A percentile compares a stretch with the other conserved stretches of the same genome.
These are phyloP conservation scores for Sarcophilus harrisii DNA, from an alignment of 2,797 vertebrate species.

Conservation along the genomic window DNA sequence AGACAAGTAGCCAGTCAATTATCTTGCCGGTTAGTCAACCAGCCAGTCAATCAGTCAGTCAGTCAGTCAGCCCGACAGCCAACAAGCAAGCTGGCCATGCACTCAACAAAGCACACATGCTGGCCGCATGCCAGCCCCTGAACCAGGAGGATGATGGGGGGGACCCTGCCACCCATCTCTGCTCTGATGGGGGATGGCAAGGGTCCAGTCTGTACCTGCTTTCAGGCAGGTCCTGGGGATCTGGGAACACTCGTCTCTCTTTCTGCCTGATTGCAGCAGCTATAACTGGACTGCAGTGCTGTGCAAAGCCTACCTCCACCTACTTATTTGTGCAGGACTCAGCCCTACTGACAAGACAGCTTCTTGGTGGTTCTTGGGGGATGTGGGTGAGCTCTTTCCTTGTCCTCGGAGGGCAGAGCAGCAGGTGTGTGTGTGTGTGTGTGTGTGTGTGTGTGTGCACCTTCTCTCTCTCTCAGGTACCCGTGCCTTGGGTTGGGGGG, in stretches of 20 bases:
- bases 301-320: constrained; percentile 21
- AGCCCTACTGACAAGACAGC: background rate
- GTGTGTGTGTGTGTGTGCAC: too few relatives aligned
- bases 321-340: background rate
- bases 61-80: background rate
- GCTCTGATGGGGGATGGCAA: constrained; percentile 16
- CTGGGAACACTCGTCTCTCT: constrained; percentile 59
- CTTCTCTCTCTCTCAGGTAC: background rate
- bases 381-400: background rate
- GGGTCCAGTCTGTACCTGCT: constrained; percentile 47
- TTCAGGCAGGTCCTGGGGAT: constrained; percentile 22
- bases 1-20: background rate
- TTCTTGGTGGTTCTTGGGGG: background rate
- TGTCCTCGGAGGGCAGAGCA: background rate
- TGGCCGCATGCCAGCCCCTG: background rate
- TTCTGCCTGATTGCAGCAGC: constrained; percentile 65
- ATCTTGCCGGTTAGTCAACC: background rate
- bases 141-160: background rate
- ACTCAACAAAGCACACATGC: background rate
- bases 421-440: background rate
- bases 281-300: constrained; percentile 24
- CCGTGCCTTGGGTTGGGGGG: background rate
- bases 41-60: background rate
- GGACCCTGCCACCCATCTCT: constrained; percentile 10
- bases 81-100: background rate